phyloP scores from a whole-genome alignment of 37 sponge, comb jelly and placozoan species.

The Theonella swinhoei region DNA sequence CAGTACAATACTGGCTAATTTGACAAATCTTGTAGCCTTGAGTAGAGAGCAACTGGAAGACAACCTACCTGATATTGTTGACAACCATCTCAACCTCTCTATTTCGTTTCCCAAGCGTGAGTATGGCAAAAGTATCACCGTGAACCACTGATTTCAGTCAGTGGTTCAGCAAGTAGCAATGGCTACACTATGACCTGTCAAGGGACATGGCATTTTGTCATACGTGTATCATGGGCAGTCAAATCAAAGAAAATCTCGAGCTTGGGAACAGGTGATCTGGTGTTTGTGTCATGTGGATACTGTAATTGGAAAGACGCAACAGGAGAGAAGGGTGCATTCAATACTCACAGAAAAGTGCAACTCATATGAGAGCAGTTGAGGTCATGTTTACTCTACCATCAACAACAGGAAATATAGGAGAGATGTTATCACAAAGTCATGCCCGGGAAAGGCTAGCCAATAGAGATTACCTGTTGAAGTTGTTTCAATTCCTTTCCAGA shows the following conservation, averaged over 20 bases:
- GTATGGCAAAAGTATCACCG: conserved; percentile 23
- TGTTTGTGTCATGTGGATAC: conserved; percentile 33
- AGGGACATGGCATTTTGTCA: conserved; percentile 36
- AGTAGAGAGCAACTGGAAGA: no score
- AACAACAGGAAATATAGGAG: conserved; percentile 51
- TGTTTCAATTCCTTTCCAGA: conserved; percentile 44
- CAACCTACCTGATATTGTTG: no score
- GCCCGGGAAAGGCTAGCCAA: conserved; percentile 18
- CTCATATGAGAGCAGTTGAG: conserved; percentile 58
- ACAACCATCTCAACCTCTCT: no score
- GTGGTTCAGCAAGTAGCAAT: conserved; percentile 37
- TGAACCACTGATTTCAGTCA: conserved; percentile 33
- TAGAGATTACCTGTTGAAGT: conserved; percentile 29
- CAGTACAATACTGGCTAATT: no score
- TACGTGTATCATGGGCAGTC: conserved; percentile 32
- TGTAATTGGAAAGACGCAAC: conserved; percentile 56
- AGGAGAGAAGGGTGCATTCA: conserved; percentile 33
- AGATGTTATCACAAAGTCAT: conserved; percentile 37
- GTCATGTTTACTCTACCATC: conserved; percentile 44
- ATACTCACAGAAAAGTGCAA: conserved; percentile 30
- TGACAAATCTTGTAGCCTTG: no score
- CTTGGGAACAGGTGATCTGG: conserved; percentile 8
- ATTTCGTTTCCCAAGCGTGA: conserved; percentile 39
- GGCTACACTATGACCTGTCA: conserved; percentile 34
- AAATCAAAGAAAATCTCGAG: conserved; percentile 16